phyloP scores from a whole-genome alignment of 2,888 invertebrate genomes.

The Mythimna albipuncta region DNA sequence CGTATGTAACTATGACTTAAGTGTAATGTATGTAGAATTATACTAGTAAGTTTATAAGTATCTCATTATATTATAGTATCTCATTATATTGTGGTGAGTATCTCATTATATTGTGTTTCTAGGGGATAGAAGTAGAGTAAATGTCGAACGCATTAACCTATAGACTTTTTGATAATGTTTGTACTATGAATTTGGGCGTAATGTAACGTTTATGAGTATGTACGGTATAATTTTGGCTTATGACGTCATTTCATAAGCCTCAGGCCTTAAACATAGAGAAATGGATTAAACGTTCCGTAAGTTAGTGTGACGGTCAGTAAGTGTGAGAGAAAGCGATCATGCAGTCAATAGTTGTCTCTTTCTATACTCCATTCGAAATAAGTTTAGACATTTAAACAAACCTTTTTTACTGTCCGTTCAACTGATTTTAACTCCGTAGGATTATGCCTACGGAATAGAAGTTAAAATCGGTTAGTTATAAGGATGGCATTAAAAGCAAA shows the following conservation, averaged over 20 bases:
- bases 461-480: too few relatives aligned
- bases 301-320: neutral
- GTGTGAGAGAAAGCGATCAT: neutral
- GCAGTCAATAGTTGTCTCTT: neutral
- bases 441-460: too few relatives aligned
- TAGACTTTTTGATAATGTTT: slow-evolving; percentile 38
- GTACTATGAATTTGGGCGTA: slow-evolving; percentile 13
- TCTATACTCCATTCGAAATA: neutral
- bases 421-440: too few relatives aligned
- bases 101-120: slow-evolving; percentile 24
- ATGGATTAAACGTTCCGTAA: neutral
- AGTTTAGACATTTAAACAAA: too few relatives aligned
- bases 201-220: slow-evolving; percentile 1
- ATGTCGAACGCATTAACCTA: slow-evolving; percentile 2
- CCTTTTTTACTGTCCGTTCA: too few relatives aligned
- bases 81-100: slow-evolving; percentile 34
- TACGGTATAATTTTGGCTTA: neutral
- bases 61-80: slow-evolving; percentile 40
- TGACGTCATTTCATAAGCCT: neutral
- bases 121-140: slow-evolving; percentile 12
- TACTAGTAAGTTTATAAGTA: too few relatives aligned
- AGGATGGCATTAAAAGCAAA: too few relatives aligned
- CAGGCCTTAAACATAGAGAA: neutral
- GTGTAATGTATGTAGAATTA: slow-evolving; percentile 27
- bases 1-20: slow-evolving; percentile 17